Base-by-base conservation (phyloP, 2,113 vertebrate species). In the Hippocampus mohnikei region DNA sequence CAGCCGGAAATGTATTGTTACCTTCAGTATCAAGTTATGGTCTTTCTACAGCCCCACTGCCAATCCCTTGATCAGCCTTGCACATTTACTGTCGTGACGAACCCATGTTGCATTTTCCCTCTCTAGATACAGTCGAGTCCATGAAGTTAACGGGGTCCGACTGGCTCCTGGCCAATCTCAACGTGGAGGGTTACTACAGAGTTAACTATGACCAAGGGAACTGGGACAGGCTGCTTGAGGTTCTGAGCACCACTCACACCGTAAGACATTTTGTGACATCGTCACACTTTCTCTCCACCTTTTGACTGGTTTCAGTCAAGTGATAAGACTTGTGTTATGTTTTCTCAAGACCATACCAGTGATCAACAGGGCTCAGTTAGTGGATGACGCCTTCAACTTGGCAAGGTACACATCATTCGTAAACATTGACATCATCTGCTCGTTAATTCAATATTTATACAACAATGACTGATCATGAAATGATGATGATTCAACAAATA, bases 321-420 rank as follows among this genome's bases (percentile, higher is more conserved):
- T 1, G 27, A 56, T 40, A 13, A 44, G 23, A 46, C 41, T 64
- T 59, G 20, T 53, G 18, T 67, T 4, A 5, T 68, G n/a, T 40
- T 83, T 78, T 66, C 77, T 69, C 2, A 64, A 98, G 96, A 2
- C 0, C 5, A 89, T 98, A 75, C 93, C 92, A 0, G 64, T 93
- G n/a, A 93, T 96, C 73, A 98, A 98, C 76, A 93, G 96, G 66
- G 96, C 93, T 0, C 96, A 98, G 88, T 71, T 97, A 72, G 92
- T 98, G 1, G 89, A 96, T 0, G 96, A 98, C 0, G 89, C 94
- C 68, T 98, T 98, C 77, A 94, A 94, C 84, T 89, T 98, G 81
- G 95, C 95, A 79, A 95, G 92, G 96, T 96, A 82, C 13, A 25
- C 56, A 27, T 2, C n/a, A 7, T 53, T 53, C n/a, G 5, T 56